phyloP scores from a whole-genome alignment of 2,797 vertebrate species.

The Arnoldichthys spilopterus region DNA sequence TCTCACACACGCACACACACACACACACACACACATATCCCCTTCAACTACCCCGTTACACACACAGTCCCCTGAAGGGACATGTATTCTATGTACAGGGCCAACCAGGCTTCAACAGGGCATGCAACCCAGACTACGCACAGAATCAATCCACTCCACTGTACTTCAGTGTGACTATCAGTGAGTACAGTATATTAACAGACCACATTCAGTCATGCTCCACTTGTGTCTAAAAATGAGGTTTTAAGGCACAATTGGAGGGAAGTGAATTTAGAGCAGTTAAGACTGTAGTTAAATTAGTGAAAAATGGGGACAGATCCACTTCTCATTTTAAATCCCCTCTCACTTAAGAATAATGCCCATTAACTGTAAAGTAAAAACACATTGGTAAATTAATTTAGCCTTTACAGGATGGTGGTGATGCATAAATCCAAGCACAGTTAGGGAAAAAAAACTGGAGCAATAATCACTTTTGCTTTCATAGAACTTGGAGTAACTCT shows the following conservation, averaged over 20 bases:
- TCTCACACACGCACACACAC: too few species aligned
- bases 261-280: background rate
- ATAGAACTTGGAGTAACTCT: too few species aligned
- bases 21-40: constrained; percentile 6
- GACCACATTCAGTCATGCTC: constrained; percentile 36
- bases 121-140: constrained; percentile 42
- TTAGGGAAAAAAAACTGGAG: too few species aligned
- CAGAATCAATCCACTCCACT: constrained; percentile 51
- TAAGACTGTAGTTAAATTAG: background rate
- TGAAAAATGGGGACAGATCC: background rate
- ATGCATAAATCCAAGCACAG: too few species aligned
- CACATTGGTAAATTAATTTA: too few species aligned
- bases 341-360: too few species aligned
- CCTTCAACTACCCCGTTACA: constrained; percentile 39
- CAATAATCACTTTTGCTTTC: too few species aligned
- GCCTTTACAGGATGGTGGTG: too few species aligned
- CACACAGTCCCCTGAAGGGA: constrained; percentile 46
- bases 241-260: constrained; percentile 14
- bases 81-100: constrained; percentile 14
- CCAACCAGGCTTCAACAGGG: constrained; percentile 47
- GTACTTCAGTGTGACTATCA: constrained; percentile 42
- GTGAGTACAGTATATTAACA: constrained; percentile 43
- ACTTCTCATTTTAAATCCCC: too few species aligned
- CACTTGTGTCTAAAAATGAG: constrained; percentile 42
- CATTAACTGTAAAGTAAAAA: too few species aligned